Evolutionary conservation across 2,888 invertebrate genomes (phyloP), one percentile per base, ranked within the genome.

Genomic region (Hyposoter dolosus): DNA sequence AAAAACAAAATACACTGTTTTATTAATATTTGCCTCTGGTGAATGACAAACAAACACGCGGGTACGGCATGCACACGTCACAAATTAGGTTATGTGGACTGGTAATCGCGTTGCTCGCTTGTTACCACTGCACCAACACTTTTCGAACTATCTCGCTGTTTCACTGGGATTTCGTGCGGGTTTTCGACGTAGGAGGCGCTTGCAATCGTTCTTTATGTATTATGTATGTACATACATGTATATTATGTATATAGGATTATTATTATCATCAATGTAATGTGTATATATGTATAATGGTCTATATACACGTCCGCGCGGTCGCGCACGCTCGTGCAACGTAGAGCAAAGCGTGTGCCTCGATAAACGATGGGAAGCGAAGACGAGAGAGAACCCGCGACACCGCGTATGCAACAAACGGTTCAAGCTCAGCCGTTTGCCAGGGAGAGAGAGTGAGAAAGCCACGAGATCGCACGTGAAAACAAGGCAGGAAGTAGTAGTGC

Each of bases 251-350:
- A 35, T 23, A 60, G 23, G 17, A 12, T 15, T 75, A 35, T 74
- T 74, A 23, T 43, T 19, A 19, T 9, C 35, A 68, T 50, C 60
- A 43, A 65, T 69, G 40, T 32, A 60, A 10, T 5, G 40, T 43
- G 68, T 32, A 71, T 65, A 56, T 69, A 50, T 50, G 19, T 53
- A 65, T 56, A 19, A 53, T 63, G 3, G 63, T 50, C 45, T 77
- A 63, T 69, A 68, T 56, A 50, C 47, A 45, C 53, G 47, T 40
- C 47, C n/a, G 45, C 3, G 35, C 79, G 43, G 65, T 63, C 79
- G 82, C 79, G 85, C 85, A 85, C 82, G 74, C 82, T 85, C 85
- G 82, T 78, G 77, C 74, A 56, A 84, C 81, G 60, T 69, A 78
- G 60, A 72, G 66, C 45, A 35, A 69, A 65, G 78, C 77, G 74